Percentiles rank a stretch among this genome's conserved stretches.
Evolutionary conservation across 2,797 vertebrate genomes (phyloP).

Genomic region (Enteromius radiatus): DNA sequence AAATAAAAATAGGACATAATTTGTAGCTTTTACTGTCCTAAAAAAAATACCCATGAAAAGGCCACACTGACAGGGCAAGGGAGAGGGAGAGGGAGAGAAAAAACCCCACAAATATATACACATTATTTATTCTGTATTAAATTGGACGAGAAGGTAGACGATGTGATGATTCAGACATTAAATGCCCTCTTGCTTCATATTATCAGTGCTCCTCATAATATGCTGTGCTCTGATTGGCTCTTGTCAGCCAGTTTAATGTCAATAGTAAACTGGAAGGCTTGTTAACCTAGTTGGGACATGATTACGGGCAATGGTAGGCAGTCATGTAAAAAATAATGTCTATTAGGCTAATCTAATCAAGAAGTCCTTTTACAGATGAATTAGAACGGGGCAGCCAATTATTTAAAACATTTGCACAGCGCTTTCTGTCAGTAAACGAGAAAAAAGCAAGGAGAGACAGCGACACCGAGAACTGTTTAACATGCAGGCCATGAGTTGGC

Average conservation of each 20-base stretch:
- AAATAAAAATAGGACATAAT: neutral
- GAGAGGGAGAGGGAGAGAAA: neutral
- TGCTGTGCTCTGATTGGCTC: constrained; percentile 75
- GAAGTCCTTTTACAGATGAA: constrained; percentile 87
- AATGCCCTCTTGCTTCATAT: constrained; percentile 76
- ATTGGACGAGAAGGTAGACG: constrained; percentile 53
- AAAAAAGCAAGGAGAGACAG: constrained; percentile 27
- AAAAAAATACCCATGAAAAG: neutral
- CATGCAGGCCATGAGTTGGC: constrained; percentile 62
- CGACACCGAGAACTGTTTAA: constrained; percentile 64
- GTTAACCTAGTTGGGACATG: constrained; percentile 78
- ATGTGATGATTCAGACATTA: constrained; percentile 78
- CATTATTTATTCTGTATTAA: constrained; percentile 76
- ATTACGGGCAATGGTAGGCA: constrained; percentile 82
- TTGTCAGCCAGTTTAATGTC: constrained; percentile 85
- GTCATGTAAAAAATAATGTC: constrained; percentile 94
- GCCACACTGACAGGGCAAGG: neutral
- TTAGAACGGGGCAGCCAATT: constrained; percentile 95
- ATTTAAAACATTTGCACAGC: constrained; percentile 82
- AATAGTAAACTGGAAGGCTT: constrained; percentile 88
- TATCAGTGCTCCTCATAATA: constrained; percentile 78
- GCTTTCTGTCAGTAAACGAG: constrained; percentile 75
- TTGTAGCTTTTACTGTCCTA: neutral
- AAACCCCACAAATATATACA: constrained; percentile 45
- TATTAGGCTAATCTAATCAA: constrained; percentile 99